Conservation (phyloP, 2,797 vertebrate species). For the Spea hammondii region DNA sequence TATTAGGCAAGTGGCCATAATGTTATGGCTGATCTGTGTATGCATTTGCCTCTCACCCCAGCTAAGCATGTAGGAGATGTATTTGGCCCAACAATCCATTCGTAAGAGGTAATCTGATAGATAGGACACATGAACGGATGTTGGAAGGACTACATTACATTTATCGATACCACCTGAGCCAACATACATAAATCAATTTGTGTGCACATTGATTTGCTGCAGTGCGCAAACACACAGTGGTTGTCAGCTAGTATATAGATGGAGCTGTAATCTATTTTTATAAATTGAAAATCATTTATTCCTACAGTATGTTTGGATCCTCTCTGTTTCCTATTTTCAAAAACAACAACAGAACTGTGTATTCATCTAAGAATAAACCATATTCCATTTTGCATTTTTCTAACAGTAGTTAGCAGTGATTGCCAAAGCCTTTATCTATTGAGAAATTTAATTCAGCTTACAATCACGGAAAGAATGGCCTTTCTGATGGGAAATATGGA, state of each 20-base stretch:
- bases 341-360: slow-evolving; percentile 8
- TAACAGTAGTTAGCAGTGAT: neutral
- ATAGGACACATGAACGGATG: too few relatives aligned
- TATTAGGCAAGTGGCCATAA: too few relatives aligned
- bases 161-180: too few relatives aligned
- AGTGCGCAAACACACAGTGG: neutral
- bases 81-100: too few relatives aligned
- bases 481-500: neutral
- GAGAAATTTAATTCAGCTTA: neutral
- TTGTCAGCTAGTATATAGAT: neutral
- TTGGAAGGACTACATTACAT: too few relatives aligned
- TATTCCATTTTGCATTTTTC: slow-evolving; percentile 1
- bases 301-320: neutral
- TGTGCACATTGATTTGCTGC: neutral
- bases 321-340: neutral
- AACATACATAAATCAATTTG: too few relatives aligned
- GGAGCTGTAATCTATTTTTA: neutral
- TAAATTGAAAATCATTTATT: neutral
- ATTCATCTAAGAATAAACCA: neutral
- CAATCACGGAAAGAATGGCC: neutral
- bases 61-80: too few relatives aligned
- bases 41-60: too few relatives aligned
- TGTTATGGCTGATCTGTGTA: too few relatives aligned
- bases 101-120: too few relatives aligned
- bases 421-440: slow-evolving; percentile 1